Evolutionary conservation across 2,113 vertebrate genomes (phyloP).

Genomic region (Chloroceryle aenea): DNA sequence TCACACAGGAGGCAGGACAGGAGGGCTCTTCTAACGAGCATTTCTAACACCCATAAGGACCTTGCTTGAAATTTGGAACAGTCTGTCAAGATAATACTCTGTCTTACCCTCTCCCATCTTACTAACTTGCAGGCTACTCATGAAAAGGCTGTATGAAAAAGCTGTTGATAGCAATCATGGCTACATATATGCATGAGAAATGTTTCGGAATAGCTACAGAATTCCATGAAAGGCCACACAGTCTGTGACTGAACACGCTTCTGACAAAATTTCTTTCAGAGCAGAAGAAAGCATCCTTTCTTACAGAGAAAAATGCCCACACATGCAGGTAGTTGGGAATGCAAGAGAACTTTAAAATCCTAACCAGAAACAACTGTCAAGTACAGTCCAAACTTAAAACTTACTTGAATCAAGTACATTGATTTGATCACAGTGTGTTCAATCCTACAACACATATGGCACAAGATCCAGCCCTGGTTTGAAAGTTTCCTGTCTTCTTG

Average conservation of each 20-base stretch:
- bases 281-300: background rate
- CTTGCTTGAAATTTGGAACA: background rate
- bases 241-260: background rate
- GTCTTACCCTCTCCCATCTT: background rate
- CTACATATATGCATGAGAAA: background rate
- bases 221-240: background rate
- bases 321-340: background rate
- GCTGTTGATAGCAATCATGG: background rate
- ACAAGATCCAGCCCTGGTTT: background rate
- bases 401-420: background rate
- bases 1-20: background rate
- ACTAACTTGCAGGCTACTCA: background rate
- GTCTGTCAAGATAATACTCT: background rate
- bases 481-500: background rate
- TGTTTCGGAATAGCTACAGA: background rate
- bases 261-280: background rate
- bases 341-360: background rate
- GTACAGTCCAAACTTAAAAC: background rate
- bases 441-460: background rate
- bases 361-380: background rate
- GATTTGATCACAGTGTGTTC: background rate
- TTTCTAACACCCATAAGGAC: background rate
- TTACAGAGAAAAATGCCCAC: background rate
- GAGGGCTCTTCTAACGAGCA: background rate
- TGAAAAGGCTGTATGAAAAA: background rate